Evolutionary conservation across 2,888 invertebrate species (phyloP), one percentile per base, ranked within the genome.

Genomic region (Lithophane ornitopus): DNA sequence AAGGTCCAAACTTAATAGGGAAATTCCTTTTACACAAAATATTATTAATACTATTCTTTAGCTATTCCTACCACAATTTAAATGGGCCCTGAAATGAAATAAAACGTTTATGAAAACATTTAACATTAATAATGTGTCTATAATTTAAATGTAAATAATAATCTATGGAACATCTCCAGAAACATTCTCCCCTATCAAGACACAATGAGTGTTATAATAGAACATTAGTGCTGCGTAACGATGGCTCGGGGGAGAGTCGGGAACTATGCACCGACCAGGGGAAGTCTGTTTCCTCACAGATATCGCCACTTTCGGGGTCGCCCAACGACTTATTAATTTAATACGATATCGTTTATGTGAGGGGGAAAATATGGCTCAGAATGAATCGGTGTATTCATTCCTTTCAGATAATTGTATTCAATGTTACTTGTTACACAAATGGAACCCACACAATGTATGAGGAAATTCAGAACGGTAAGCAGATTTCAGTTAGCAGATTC

Each of bases 271-370:
- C 79, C 76, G 83, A 76, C 74, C 74, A 80, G 78, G 84, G 82
- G 84, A 88, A 89, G 87, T 90, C 89, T 90, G 89, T 89, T 90
- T 87, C 91, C 90, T 88, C 88, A 83, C 79, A 91, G 89, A 92
- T 90, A 92, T 90, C 87, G 87, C 88, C 80, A 88, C 86, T 88
- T 90, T 88, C 14, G 85, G 88, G 85, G 86, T 87, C 89, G 84
- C 87, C 82, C 85, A 90, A 92, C 90, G 90, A 90, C 92, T 92
- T 92, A 92, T 92, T 92, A 91, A 93, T 92, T 92, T 91, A 90
- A 91, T 89, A 90, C 90, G 90, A 89, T 90, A 92, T 89, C 90
- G 89, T 85, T 90, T 90, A 82, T 81, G 80, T 81, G 87, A 88
- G 87, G 89, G 88, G 87, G 88, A 85, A 88, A 89, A 89, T 89